Conservation (phyloP, 2,797 vertebrate species). For the Yasuhikotakia modesta region DNA sequence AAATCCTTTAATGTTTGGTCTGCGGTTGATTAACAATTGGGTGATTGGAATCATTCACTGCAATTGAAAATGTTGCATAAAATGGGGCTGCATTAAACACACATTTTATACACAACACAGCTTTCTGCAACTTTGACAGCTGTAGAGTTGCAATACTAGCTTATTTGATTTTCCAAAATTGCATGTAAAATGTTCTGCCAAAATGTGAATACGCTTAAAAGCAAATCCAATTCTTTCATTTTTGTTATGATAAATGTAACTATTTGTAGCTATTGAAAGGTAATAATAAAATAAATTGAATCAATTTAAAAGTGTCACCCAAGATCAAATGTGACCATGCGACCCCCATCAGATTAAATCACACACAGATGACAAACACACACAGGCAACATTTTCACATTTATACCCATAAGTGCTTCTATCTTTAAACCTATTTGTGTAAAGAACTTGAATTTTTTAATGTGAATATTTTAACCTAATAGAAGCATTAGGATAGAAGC, state of each 20-base stretch:
- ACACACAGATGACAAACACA: not conserved
- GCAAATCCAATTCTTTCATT: not conserved
- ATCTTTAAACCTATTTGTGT: not conserved
- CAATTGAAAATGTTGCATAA: conserved; percentile 26
- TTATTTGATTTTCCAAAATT: conserved; percentile 5
- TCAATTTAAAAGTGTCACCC: not conserved
- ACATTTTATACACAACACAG: conserved; percentile 2
- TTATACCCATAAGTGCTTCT: not conserved
- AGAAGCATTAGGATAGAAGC: conserved; percentile 18
- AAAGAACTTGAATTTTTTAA: not conserved
- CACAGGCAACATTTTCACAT: not conserved
- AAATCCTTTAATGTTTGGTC: conserved; percentile 35
- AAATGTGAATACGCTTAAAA: not conserved
- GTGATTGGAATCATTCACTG: conserved; percentile 21
- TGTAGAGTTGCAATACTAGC: not conserved
- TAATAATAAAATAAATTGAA: not conserved
- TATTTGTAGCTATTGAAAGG: not conserved
- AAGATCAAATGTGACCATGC: not conserved
- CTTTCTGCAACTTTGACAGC: not conserved
- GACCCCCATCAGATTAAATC: not conserved
- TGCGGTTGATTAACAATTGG: conserved; percentile 19
- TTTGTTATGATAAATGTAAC: not conserved
- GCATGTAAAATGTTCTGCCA: not conserved
- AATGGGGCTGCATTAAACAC: not conserved
- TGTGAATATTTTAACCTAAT: conserved; percentile 24